These are phyloP conservation scores for Conistra vaccinii DNA, from an alignment of 2,888 invertebrate genomes.

Conservation along the genomic window DNA sequence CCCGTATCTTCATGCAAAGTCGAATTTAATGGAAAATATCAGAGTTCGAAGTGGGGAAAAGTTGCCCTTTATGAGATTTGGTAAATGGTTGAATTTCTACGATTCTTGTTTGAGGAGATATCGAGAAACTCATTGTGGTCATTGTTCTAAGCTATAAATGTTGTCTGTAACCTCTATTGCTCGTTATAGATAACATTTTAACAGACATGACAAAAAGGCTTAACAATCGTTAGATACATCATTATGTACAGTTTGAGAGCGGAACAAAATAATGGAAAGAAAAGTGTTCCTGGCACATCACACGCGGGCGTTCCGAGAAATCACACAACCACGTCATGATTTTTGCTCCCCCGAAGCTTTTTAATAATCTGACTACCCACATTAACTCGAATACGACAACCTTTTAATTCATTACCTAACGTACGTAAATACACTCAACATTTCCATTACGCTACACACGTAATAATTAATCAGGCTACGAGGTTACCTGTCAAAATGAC, in stretches of 20 bases:
- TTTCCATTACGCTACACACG: slow-evolving; percentile 24
- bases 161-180: background rate
- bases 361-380: slow-evolving; percentile 14
- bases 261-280: background rate
- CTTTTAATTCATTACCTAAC: slow-evolving; percentile 21
- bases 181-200: too few species aligned
- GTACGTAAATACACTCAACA: slow-evolving; percentile 12
- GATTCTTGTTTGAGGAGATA: slow-evolving; percentile 30
- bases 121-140: background rate
- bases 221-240: background rate
- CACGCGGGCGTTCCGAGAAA: background rate
- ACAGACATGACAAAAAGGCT: background rate
- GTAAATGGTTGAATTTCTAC: slow-evolving; percentile 22
- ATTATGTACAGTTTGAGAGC: background rate
- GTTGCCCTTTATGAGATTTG: slow-evolving; percentile 39
- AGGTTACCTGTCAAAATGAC: slow-evolving; percentile 45
- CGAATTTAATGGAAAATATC: slow-evolving; percentile 65
- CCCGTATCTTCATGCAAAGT: slow-evolving; percentile 65
- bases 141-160: background rate
- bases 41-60: slow-evolving; percentile 45
- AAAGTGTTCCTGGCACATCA: slow-evolving; percentile 1
- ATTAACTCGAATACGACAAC: slow-evolving; percentile 25
- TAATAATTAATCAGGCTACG: slow-evolving; percentile 45
- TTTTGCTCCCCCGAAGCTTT: slow-evolving; percentile 9
- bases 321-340: slow-evolving; percentile 1